Conservation (phyloP, 2,797 vertebrate genomes). For the Yasuhikotakia modesta region DNA sequence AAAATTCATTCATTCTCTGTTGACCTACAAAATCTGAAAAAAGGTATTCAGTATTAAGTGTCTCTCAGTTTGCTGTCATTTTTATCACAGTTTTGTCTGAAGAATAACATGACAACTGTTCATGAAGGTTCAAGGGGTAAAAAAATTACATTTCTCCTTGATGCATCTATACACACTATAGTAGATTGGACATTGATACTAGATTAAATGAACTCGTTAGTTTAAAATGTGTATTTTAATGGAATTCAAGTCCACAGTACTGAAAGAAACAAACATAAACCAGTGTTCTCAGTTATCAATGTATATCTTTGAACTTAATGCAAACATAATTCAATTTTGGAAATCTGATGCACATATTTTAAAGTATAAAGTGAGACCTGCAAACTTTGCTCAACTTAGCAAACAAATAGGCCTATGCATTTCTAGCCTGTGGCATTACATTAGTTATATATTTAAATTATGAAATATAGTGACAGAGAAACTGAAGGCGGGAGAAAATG, state of each 20-base stretch:
- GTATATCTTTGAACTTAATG: not conserved
- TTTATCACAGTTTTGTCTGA: too few relatives aligned
- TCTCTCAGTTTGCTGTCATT: too few relatives aligned
- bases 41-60: too few relatives aligned
- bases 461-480: slow-evolving; percentile 66
- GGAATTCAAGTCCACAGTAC: not conserved
- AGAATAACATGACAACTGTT: too few relatives aligned
- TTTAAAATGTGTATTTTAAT: not conserved
- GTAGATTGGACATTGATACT: too few relatives aligned
- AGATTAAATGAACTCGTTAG: too few relatives aligned
- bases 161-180: too few relatives aligned
- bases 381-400: slow-evolving; percentile 68
- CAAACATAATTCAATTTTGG: not conserved
- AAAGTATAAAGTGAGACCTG: not conserved
- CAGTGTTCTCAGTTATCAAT: not conserved
- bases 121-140: too few relatives aligned
- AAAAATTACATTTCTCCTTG: too few relatives aligned
- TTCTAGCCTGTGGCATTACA: slow-evolving; percentile 67
- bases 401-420: slow-evolving; percentile 64
- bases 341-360: not conserved
- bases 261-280: not conserved
- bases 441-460: slow-evolving; percentile 69
- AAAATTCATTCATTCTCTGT: too few relatives aligned
- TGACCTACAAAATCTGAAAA: too few relatives aligned
- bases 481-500: slow-evolving; percentile 62